These are phyloP conservation scores for Alectoris magna DNA, from an alignment of 2,797 vertebrate species.

Conservation along the genomic window DNA sequence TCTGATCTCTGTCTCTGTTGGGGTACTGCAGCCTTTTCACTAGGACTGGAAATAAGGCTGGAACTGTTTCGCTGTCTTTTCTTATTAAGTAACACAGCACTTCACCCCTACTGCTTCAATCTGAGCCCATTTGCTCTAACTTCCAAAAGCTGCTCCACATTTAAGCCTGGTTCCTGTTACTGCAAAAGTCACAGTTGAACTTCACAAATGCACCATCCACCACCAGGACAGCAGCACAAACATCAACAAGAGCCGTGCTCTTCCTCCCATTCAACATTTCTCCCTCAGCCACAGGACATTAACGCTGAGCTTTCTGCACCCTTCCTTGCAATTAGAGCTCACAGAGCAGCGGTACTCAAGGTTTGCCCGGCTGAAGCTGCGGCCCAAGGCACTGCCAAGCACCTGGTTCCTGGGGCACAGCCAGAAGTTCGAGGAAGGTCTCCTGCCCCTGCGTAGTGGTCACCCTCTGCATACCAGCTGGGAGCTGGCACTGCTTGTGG, in stretches of 20 bases:
- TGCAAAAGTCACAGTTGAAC: not conserved
- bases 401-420: not conserved
- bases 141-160: not conserved
- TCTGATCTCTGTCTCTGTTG: not conserved
- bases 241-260: not conserved
- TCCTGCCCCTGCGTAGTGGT: not conserved
- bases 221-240: not conserved
- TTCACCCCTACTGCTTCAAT: not conserved
- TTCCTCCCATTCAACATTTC: constrained; percentile 32
- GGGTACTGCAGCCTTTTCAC: not conserved
- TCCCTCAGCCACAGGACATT: not conserved
- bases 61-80: not conserved
- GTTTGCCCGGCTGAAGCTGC: not conserved
- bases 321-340: not conserved
- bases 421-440: not conserved
- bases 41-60: not conserved
- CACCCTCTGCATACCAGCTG: not conserved
- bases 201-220: not conserved
- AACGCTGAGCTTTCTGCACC: not conserved
- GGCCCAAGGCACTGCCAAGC: not conserved
- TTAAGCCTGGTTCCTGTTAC: not conserved
- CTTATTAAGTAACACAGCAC: not conserved
- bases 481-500: not conserved
- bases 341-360: not conserved
- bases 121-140: not conserved